Evolutionary conservation across 2,797 vertebrate species (phyloP).

Genomic region (Podargus strigoides): DNA sequence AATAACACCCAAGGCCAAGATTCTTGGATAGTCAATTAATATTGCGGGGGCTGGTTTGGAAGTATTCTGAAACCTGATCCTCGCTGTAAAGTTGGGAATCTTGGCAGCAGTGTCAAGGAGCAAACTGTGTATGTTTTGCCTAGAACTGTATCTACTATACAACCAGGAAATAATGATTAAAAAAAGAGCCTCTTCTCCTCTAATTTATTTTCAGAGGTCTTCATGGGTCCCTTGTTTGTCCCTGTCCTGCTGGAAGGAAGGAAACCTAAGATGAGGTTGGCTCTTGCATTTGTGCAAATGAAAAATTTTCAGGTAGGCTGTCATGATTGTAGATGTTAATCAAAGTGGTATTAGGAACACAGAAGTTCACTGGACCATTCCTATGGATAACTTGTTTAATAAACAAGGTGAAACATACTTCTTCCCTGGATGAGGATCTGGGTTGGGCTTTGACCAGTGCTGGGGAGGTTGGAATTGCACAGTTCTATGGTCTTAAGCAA

Average conservation of each 20-base stretch:
- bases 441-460: background rate
- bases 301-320: background rate
- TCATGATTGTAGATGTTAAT: background rate
- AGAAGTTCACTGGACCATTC: background rate
- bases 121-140: constrained; percentile 31
- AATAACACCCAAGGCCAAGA: constrained; percentile 14
- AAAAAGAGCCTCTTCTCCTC: background rate
- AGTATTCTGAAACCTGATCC: constrained; percentile 20
- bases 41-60: constrained; percentile 40
- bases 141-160: background rate
- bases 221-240: background rate
- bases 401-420: background rate
- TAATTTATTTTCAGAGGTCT: constrained; percentile 14
- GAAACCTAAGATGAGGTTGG: background rate
- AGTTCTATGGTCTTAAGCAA: no score
- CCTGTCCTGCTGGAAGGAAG: background rate
- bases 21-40: constrained; percentile 50
- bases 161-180: background rate
- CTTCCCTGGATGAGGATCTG: background rate
- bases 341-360: background rate
- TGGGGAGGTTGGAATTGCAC: background rate
- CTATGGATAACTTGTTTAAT: background rate
- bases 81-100: background rate
- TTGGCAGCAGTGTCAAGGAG: constrained; percentile 31
- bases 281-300: background rate